phyloP scores from a whole-genome alignment of 2,888 invertebrate species.

The Standfussiana lucernea region DNA sequence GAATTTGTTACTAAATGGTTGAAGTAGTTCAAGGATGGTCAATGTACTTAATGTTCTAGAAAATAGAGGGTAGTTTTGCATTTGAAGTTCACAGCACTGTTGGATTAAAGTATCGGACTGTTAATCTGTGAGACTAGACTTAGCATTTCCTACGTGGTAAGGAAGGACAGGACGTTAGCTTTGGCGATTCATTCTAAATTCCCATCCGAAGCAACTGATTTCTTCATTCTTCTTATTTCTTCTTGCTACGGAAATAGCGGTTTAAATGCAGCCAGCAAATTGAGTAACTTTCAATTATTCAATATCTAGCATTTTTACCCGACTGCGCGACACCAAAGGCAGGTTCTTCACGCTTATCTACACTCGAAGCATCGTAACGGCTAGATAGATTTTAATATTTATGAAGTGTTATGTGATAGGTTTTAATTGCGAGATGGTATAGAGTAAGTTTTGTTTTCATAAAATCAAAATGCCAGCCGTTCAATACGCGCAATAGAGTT shows the following conservation, averaged over 20 bases:
- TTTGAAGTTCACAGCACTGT: neutral
- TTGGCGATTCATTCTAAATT: neutral
- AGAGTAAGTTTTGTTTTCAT: neutral
- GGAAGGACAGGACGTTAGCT: neutral
- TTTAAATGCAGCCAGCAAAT: neutral
- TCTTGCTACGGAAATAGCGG: neutral
- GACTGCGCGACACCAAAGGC: neutral
- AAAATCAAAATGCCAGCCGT: neutral
- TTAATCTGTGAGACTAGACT: neutral
- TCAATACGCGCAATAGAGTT: neutral
- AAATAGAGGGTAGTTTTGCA: neutral
- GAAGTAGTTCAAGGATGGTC: slow-evolving; percentile 7
- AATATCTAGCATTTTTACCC: neutral
- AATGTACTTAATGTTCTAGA: neutral
- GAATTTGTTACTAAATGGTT: slow-evolving; percentile 30
- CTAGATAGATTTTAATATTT: neutral
- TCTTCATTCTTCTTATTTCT: neutral
- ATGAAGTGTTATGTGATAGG: neutral
- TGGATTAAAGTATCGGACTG: neutral
- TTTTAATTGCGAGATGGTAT: neutral
- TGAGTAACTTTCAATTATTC: neutral
- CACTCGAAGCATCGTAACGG: neutral
- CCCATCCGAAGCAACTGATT: neutral
- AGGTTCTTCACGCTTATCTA: neutral
- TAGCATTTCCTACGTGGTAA: neutral